These are phyloP conservation scores for Mesoligia furuncula DNA, from an alignment of 2,888 invertebrate species.

Conservation along the genomic window DNA sequence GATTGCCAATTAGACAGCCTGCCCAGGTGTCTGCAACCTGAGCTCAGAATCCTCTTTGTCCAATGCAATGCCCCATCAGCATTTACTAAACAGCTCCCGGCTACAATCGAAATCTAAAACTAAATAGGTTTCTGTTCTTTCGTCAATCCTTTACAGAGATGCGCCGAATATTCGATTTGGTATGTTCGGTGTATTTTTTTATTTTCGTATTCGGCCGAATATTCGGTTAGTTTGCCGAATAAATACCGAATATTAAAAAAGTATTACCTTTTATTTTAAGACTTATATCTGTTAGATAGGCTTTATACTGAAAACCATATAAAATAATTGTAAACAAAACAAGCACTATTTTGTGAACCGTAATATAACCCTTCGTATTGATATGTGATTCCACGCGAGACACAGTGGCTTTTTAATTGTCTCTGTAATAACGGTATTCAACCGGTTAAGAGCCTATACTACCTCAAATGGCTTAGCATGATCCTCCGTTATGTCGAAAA, in stretches of 20 bases:
- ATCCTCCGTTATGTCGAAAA: no score
- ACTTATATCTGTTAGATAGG: neutral
- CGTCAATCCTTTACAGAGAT: neutral
- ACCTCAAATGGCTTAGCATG: no score
- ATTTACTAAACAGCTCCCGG: conserved; percentile 70
- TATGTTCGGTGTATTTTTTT: neutral
- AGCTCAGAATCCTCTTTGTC: conserved; percentile 69
- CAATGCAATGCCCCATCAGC: conserved; percentile 72
- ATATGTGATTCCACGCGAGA: no score
- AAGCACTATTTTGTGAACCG: neutral
- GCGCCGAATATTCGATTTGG: neutral
- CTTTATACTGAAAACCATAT: neutral
- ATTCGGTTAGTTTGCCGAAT: neutral
- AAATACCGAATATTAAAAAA: neutral
- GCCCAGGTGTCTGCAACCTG: conserved; percentile 72
- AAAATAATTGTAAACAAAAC: neutral
- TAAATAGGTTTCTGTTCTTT: conserved; percentile 54
- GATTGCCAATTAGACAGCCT: conserved; percentile 78
- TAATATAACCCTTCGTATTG: no score
- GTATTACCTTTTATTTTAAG: neutral
- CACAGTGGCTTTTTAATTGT: no score
- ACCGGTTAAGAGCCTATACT: no score
- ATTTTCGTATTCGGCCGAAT: neutral
- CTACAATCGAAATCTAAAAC: conserved; percentile 67
- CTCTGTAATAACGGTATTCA: no score